Evolutionary conservation across 1,140 invertebrate genomes (phyloP).

Genomic region (Aphelenchoides besseyi): DNA sequence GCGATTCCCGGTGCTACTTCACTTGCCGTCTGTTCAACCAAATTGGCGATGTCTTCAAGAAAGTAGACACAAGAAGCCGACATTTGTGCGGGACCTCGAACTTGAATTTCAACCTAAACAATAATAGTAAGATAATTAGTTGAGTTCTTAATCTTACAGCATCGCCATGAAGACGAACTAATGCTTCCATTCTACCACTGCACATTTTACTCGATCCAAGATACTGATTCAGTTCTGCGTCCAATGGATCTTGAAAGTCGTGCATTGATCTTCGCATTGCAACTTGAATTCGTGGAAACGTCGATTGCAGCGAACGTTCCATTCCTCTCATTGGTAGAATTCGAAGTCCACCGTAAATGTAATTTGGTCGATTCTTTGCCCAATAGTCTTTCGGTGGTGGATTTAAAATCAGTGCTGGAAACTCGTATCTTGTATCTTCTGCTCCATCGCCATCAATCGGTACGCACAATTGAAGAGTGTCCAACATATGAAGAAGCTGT

Average conservation of each 20-base stretch:
- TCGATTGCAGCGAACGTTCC: conserved; percentile 58
- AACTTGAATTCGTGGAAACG: conserved; percentile 66
- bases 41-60: conserved; percentile 73
- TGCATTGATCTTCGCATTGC: conserved; percentile 70
- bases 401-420: conserved; percentile 75
- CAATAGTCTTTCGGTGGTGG: conserved; percentile 74
- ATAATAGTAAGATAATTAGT: not conserved
- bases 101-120: conserved; percentile 69
- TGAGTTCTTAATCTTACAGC: conserved; percentile 67
- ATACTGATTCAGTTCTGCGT: conserved; percentile 76
- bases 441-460: conserved; percentile 71
- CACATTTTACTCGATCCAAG: conserved; percentile 75
- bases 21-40: conserved; percentile 69
- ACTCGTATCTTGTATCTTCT: conserved; percentile 75
- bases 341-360: conserved; percentile 72
- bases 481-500: conserved; percentile 71
- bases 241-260: conserved; percentile 67
- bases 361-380: conserved; percentile 70
- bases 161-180: conserved; percentile 72
- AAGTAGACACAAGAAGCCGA: conserved; percentile 70
- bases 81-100: conserved; percentile 71
- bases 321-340: conserved; percentile 56
- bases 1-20: conserved; percentile 62
- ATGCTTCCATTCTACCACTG: conserved; percentile 72
- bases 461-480: conserved; percentile 68